These are phyloP conservation scores for Scaeva pyrastri DNA, from an alignment of 2,888 invertebrate species.

Conservation along the genomic window DNA sequence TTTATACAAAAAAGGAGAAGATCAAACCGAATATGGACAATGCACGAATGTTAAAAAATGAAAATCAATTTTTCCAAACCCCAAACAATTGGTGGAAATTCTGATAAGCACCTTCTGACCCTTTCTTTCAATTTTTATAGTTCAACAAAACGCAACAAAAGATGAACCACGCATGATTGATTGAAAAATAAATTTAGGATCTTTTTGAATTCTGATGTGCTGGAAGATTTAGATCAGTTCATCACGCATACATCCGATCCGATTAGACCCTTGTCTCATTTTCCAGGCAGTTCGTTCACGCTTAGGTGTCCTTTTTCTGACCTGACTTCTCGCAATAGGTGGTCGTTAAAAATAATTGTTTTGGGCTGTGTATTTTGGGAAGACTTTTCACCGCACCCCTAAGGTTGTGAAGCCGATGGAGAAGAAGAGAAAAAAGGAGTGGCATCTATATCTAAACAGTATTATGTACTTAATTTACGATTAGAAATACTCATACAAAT, in stretches of 20 bases:
- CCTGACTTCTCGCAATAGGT: conserved; percentile 64
- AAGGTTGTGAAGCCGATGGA: not conserved
- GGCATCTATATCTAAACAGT: conserved; percentile 55
- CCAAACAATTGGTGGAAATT: conserved; percentile 46
- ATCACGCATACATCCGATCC: conserved; percentile 29
- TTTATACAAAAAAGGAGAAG: not conserved
- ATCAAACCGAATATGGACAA: conserved; percentile 6
- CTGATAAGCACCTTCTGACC: conserved; percentile 61
- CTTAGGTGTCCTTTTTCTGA: conserved; percentile 60
- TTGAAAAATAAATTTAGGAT: conserved; percentile 36
- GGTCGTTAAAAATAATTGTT: conserved; percentile 51
- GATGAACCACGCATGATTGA: conserved; percentile 68
- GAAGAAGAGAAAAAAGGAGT: conserved; percentile 45
- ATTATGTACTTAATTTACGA: conserved; percentile 11
- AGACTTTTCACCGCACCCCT: conserved; percentile 32
- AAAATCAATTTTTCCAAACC: conserved; percentile 50
- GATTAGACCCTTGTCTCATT: not conserved
- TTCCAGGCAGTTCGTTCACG: conserved; percentile 56
- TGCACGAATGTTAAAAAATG: conserved; percentile 6
- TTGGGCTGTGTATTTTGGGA: conserved; percentile 16
- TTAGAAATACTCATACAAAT: too few relatives aligned
- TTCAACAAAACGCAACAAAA: conserved; percentile 40
- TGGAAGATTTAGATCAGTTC: conserved; percentile 48
- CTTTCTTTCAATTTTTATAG: not conserved
- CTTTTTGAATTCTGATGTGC: conserved; percentile 48